Base-by-base conservation (phyloP, 2,888 invertebrate species). In the Pollenia angustigena region DNA sequence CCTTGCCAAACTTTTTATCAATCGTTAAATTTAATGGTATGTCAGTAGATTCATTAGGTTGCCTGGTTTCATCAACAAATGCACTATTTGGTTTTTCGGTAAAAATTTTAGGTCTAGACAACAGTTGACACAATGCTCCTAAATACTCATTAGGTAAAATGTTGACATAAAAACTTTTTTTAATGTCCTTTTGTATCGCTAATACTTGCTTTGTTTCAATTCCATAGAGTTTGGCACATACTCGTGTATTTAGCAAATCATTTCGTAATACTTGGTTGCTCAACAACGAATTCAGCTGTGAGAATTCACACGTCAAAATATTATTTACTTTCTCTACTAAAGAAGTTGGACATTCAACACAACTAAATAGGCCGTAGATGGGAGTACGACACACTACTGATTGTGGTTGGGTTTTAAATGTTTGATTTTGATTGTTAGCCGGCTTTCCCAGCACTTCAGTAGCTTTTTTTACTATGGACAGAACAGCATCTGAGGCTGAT, bases 381-480 rank as follows among this genome's bases (percentile, higher is more conserved):
- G 97, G 97, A 66, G 97, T 96, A 88, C 95, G 95, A 93, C 97
- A 97, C 3, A 89, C 88, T 62, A 89, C 52, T 1, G 89, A 81
- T 80, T 88, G 89, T 1, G 88, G 85, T 0, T 88, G 87, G 10
- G 87, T 85, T 75, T 87, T 87, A 16, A 87, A 87, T 16, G 95
- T 94, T 90, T 95, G 95, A 92, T 95, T 95, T 90, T 94, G 94
- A 93, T 95, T 95, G 52, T 80, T 91, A 0, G 90, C 86, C 12
- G 95, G 95, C 91, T 97, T 97, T 1, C 96, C 97, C 89, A 98
- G 94, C 52, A 96, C 97, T 93, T 97, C 96, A 9, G 97, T 97
- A 0, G 98, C 98, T 93, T 98, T 98, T 92, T 98, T 98, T 79
- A 98, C 97, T 88, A 99, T 97, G 66, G 97, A 97, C 92, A 98